Evolutionary conservation across 2,113 vertebrate genomes (phyloP).

Genomic region (Elephantulus edwardii): DNA sequence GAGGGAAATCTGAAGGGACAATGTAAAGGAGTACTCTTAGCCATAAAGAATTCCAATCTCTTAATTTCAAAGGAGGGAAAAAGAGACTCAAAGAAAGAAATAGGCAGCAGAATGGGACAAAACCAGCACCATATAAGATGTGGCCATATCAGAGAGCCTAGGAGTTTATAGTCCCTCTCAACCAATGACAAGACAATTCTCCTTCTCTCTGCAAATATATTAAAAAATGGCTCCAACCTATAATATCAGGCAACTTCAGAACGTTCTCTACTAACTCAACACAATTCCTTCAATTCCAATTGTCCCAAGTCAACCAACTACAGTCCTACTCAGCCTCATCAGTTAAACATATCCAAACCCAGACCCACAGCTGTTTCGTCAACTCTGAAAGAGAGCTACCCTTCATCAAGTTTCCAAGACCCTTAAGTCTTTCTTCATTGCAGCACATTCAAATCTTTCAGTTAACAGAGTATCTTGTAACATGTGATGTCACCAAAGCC

Average conservation of each 20-base stretch:
- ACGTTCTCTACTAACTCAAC: not conserved
- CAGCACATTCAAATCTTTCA: too few species aligned
- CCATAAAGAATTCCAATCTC: rapidly evolving
- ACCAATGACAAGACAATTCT: not conserved
- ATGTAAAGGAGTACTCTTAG: rapidly evolving
- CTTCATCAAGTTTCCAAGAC: too few species aligned
- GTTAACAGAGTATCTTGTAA: too few species aligned
- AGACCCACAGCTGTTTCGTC: too few species aligned
- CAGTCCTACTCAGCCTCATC: not conserved
- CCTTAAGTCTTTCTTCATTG: too few species aligned
- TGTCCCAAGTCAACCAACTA: not conserved
- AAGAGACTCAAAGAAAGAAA: not conserved
- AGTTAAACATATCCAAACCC: not conserved
- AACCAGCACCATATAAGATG: not conserved
- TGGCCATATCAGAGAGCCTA: not conserved
- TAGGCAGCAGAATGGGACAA: too few species aligned
- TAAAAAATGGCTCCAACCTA: too few species aligned
- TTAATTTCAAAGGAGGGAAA: not conserved
- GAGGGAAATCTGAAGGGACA: rapidly evolving
- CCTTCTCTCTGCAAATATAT: not conserved
- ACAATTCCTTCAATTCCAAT: not conserved
- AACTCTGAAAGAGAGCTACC: too few species aligned
- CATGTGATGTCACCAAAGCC: too few species aligned
- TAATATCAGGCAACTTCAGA: not conserved
- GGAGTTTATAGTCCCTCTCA: not conserved